Percentiles rank a stretch among this genome's conserved stretches.
These are phyloP conservation scores for Triplophysa siluroides DNA, from an alignment of 2,113 vertebrate genomes.

Conservation along the genomic window DNA sequence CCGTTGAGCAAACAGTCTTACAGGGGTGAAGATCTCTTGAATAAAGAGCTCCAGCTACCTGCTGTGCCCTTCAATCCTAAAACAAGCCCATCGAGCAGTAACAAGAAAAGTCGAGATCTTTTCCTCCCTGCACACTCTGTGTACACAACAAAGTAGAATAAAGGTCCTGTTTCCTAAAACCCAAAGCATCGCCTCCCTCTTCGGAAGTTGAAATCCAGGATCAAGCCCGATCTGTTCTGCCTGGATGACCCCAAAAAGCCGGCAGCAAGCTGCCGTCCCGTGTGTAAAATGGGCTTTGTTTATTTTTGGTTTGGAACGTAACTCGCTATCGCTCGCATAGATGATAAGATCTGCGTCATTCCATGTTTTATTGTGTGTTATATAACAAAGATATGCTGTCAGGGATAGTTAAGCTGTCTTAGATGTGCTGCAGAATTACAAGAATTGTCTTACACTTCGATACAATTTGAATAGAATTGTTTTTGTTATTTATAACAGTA, in stretches of 20 bases:
- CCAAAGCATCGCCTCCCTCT: slow-evolving; percentile 29
- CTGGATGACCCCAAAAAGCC: slow-evolving; percentile 20
- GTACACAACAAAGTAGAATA: slow-evolving; percentile 32
- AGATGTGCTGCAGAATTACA: background rate
- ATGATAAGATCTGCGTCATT: background rate
- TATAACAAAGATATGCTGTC: background rate
- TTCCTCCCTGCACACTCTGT: slow-evolving; percentile 35
- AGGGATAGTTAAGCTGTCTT: background rate
- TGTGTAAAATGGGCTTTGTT: background rate
- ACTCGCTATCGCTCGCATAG: background rate
- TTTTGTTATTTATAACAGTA: background rate
- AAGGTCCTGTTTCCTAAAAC: slow-evolving; percentile 28
- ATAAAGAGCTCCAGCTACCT: slow-evolving; percentile 35
- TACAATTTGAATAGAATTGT: background rate
- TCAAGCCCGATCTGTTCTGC: slow-evolving; percentile 51
- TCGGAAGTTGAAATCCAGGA: slow-evolving; percentile 46
- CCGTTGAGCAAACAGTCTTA: slow-evolving; percentile 48
- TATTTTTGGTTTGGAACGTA: background rate
- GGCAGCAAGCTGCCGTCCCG: slow-evolving; percentile 5
- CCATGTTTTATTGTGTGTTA: background rate
- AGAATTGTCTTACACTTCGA: background rate
- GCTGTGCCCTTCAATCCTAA: slow-evolving; percentile 35
- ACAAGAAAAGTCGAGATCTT: slow-evolving; percentile 7
- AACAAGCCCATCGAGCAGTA: background rate
- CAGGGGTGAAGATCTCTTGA: slow-evolving; percentile 44